These are phyloP conservation scores for Delphinus delphis DNA, from an alignment of 2,113 vertebrate species.

Conservation along the genomic window DNA sequence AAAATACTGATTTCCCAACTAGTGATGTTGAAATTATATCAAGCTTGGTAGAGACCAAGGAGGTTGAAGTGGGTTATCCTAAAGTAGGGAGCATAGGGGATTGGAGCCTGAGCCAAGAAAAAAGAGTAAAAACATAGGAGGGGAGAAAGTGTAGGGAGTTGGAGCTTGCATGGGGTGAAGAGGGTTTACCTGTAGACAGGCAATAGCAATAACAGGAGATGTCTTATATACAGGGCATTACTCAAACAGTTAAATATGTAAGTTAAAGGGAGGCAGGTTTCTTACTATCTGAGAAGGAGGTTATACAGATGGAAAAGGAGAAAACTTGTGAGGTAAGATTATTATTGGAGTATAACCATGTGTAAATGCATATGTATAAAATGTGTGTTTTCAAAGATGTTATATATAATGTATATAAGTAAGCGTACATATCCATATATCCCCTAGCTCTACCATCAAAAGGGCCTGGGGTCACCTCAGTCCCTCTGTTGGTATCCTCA, in stretches of 20 bases:
- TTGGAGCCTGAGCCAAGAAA: background rate
- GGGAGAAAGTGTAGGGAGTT: accelerated
- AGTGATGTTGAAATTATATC: background rate
- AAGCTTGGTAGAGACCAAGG: background rate
- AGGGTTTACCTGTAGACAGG: background rate
- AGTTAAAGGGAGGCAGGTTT: background rate
- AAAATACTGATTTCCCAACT: background rate
- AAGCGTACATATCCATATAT: too few species aligned
- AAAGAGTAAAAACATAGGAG: accelerated
- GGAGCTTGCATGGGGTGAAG: accelerated
- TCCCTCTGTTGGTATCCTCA: too few species aligned
- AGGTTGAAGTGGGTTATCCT: background rate
- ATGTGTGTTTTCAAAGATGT: background rate
- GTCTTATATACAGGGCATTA: too few species aligned
- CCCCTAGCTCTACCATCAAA: background rate
- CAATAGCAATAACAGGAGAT: background rate
- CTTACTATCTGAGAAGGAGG: background rate
- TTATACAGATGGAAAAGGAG: background rate
- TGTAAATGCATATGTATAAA: background rate
- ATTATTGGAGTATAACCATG: background rate
- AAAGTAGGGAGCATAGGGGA: background rate
- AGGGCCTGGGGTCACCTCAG: background rate
- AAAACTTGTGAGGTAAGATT: background rate
- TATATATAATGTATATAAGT: background rate
- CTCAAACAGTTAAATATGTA: background rate